phyloP scores from a whole-genome alignment of 2,113 vertebrate genomes.

The Peromyscus californicus region DNA sequence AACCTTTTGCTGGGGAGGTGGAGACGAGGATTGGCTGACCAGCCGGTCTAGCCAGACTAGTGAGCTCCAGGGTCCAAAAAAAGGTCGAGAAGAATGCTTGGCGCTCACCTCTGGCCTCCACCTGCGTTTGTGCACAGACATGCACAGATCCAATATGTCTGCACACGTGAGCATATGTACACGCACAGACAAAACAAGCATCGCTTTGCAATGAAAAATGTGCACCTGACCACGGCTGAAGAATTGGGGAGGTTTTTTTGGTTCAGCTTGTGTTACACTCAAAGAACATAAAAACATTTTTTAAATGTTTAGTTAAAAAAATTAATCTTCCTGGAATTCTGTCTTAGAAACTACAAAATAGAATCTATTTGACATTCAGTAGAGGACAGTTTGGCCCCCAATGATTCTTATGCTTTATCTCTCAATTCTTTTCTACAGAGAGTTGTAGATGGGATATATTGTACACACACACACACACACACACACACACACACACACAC shows the following conservation, averaged over 20 bases:
- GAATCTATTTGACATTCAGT: not conserved
- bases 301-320: too few species aligned
- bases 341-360: not conserved
- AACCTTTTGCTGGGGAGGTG: not conserved
- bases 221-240: too few species aligned
- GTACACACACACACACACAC: not conserved
- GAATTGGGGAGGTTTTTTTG: rapidly evolving
- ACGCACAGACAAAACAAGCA: not conserved
- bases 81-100: not conserved
- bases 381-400: not conserved
- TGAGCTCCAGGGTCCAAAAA: too few species aligned
- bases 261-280: not conserved
- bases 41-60: too few species aligned
- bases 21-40: not conserved
- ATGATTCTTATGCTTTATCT: not conserved
- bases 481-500: too few species aligned
- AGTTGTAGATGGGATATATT: not conserved
- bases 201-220: not conserved
- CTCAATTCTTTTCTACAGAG: not conserved
- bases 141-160: not conserved
- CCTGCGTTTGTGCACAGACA: not conserved
- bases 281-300: not conserved
- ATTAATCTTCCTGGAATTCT: not conserved
- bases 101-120: not conserved
- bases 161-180: not conserved